These are phyloP conservation scores for Danio rerio DNA, from an alignment of 2,113 vertebrate genomes.

Conservation along the genomic window DNA sequence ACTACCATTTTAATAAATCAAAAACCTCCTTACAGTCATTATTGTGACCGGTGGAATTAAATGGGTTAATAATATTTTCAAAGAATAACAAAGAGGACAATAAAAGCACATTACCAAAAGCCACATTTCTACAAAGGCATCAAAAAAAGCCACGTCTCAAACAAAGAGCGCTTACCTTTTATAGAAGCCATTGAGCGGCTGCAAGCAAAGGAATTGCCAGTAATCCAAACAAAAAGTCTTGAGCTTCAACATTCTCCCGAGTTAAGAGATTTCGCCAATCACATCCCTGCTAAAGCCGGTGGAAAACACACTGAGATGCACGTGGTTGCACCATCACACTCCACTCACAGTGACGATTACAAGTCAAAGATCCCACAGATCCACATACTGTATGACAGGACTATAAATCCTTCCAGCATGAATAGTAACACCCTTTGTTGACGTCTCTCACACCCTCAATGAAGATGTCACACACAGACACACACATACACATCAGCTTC, in stretches of 20 bases:
- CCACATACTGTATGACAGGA: not conserved
- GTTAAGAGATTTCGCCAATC: slow-evolving; percentile 38
- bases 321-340: slow-evolving; percentile 28
- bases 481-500: not conserved
- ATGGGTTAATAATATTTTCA: not conserved
- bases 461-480: slow-evolving; percentile 26
- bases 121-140: not conserved
- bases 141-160: not conserved
- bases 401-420: slow-evolving; percentile 17
- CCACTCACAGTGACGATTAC: not conserved
- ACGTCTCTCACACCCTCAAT: slow-evolving; percentile 24
- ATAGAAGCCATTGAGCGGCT: slow-evolving; percentile 90
- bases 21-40: no score
- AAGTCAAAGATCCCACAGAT: slow-evolving; percentile 4
- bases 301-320: not conserved
- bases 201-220: slow-evolving; percentile 95
- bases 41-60: no score
- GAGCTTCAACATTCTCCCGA: slow-evolving; percentile 88
- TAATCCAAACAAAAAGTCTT: slow-evolving; percentile 98
- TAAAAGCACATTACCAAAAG: not conserved
- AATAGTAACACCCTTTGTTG: not conserved
- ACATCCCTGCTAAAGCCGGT: slow-evolving; percentile 1
- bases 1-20: no score
- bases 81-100: not conserved
- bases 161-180: slow-evolving; percentile 83